Base-by-base conservation (phyloP, 2,888 invertebrate genomes). In the Diaphora mendica region DNA sequence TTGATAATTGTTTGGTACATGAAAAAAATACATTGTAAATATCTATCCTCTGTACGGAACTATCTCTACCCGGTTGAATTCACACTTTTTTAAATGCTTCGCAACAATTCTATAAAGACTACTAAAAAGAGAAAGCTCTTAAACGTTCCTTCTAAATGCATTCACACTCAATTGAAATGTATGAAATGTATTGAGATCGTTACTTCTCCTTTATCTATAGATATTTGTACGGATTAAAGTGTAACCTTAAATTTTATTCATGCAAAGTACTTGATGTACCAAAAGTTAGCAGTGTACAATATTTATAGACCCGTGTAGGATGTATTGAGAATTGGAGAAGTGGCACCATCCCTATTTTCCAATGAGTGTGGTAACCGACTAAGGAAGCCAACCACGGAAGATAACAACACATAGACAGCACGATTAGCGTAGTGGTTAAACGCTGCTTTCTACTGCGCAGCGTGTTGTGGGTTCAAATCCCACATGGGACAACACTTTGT, bases 121-220 rank as follows among this genome's bases (percentile, higher is more conserved):
- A 68, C 30, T 11, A 68, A 1, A 20, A 48, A 26, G 77, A 74
- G 75, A 84, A 84, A 73, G 81, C 79, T 84, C 39, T 84, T 64
- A 33, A 35, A 62, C 73, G 72, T 68, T 55, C 55, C 68, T 64
- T 51, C 64, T 39, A 77, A 75, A 68, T 77, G 73, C 72, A 73
- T 75, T 72, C 71, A 67, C 68, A 72, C 64, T 73, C 74, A 75
- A 75, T 81, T 77, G 70, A 35, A 72, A 65, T 65, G n/a, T n/a
- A n/a, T n/a, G n/a, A 33, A 33, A 33, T 35, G 35, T 35, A 35
- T 35, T 71, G 65, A 51, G 39, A 13, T 5, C 9, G 33, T 3
- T 3, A n/a, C 7, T 26, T 48, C 26, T 65, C 35, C 39, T n/a
- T 4, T 51, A 0, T 26, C 11, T 35, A 15, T 8, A 26, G 17